Conservation (phyloP, 2,888 invertebrate species). For the Syrista parreyssii region DNA sequence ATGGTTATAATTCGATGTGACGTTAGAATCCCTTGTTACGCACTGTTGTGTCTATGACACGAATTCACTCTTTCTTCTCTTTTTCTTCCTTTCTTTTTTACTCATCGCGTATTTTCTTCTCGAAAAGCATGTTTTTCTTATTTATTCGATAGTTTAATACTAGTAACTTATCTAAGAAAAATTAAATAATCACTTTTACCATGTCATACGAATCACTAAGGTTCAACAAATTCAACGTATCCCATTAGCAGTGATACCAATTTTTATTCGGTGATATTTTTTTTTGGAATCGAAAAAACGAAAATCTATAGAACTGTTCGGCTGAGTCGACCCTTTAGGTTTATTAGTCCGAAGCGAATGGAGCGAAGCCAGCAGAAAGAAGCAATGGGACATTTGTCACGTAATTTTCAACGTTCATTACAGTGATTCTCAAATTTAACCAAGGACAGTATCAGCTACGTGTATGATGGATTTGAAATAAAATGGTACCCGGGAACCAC, state of each 20-base stretch:
- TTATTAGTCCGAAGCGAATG: slow-evolving; percentile 41
- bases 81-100: neutral
- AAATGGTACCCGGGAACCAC: slow-evolving; percentile 17
- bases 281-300: neutral
- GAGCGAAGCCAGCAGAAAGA: slow-evolving; percentile 39
- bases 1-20: neutral
- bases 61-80: neutral
- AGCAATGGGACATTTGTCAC: slow-evolving; percentile 45
- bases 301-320: neutral
- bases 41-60: neutral
- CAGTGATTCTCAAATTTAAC: slow-evolving; percentile 29
- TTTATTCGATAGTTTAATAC: neutral
- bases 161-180: neutral
- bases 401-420: slow-evolving; percentile 44
- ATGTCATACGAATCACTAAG: neutral
- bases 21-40: neutral
- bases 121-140: neutral
- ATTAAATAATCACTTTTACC: neutral
- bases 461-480: slow-evolving; percentile 9
- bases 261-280: neutral
- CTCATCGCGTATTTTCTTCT: neutral
- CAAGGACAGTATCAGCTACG: slow-evolving; percentile 6
- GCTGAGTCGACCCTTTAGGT: slow-evolving; percentile 20
- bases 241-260: neutral
- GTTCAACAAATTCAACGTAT: neutral